Base-by-base conservation (phyloP, 1,140 invertebrate species). In the Prorops nasuta region DNA sequence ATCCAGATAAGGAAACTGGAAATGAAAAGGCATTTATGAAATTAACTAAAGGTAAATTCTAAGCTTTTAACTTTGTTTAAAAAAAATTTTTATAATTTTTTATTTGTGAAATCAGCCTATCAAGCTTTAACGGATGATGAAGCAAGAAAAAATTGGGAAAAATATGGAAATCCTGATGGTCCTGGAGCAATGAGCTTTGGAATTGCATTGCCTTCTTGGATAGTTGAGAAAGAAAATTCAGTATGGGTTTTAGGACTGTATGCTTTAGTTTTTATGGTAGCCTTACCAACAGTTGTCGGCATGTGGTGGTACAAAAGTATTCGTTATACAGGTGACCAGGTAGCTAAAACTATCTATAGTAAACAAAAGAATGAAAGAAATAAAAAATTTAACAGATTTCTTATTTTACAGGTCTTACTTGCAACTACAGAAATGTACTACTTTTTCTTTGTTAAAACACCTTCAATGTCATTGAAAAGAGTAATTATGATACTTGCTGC, bases 301-400 rank as follows among this genome's bases (percentile, higher is more conserved):
- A 91, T 92, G 61, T 99, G 98, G 97, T 99, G 98, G 98, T 97
- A 98, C 74, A 86, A 90, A 50, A 97, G 94, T 39, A 98, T 98
- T 54, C 88, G 94, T 66, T 99, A 94, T 74, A 95, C 92, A 57
- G 93, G 92, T 58, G 94, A 96, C 72, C 90, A 96, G 82, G 84
- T 87, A 69, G 68, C 56, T 81, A 28, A 48, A 10, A 49, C 17
- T 34, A 34, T 9, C 41, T 36, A 15, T 3, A 22, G 40, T 9
- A 3, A 39, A 9, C 0, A 44, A 15, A 3, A 42, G 14, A 44
- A 12, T 31, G 35, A 37, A 35, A 6, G 20, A 24, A 32, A 17
- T 37, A 24, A 3, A 18, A 18, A 34, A 34, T 8, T 34, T 34
- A 47, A 42, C 12, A 48, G 16, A 40, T 41, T 49, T 14, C 45